Evolutionary conservation across 2,797 vertebrate species (phyloP).

Genomic region (Rhinoraja longicauda): DNA sequence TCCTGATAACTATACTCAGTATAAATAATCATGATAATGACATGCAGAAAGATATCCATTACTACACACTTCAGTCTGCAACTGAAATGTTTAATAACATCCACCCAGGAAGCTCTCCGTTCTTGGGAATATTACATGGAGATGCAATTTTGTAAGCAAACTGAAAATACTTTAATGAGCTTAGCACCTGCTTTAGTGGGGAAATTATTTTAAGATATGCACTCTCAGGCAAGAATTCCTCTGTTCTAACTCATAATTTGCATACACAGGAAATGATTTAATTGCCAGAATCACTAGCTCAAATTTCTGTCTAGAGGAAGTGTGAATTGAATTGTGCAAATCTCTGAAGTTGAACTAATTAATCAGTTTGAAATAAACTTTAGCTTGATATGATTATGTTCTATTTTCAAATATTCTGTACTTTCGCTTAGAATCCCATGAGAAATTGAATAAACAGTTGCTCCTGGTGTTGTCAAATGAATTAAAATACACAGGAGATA

Average conservation of each 20-base stretch:
- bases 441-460: neutral
- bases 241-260: neutral
- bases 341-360: neutral
- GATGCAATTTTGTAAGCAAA: neutral
- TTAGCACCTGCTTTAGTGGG: neutral
- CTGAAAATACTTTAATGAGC: neutral
- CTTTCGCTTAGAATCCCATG: neutral
- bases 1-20: neutral
- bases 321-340: neutral
- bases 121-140: too few relatives aligned
- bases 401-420: neutral
- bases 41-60: neutral
- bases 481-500: neutral
- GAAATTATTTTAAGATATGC: neutral
- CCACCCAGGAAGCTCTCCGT: too few relatives aligned
- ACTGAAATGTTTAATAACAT: too few relatives aligned
- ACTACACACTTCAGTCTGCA: neutral
- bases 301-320: neutral
- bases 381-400: neutral
- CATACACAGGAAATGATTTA: neutral
- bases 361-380: neutral
- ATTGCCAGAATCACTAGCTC: neutral
- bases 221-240: neutral
- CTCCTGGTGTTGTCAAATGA: neutral
- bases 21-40: neutral